phyloP scores from a whole-genome alignment of 1,140 invertebrate genomes.

The Temnothorax nylanderi region DNA sequence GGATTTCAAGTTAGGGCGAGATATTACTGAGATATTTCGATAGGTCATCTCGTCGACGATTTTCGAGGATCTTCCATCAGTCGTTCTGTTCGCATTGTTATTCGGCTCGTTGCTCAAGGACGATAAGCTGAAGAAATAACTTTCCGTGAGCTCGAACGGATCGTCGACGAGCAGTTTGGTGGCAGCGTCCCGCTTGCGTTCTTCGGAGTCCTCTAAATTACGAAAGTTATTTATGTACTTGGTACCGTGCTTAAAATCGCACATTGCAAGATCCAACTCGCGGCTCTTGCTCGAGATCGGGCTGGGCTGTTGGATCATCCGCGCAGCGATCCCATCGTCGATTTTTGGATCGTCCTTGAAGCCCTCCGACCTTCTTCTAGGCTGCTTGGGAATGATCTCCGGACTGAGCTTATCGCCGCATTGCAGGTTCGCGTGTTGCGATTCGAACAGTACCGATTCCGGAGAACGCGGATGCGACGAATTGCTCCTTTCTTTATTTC shows the following conservation, averaged over 20 bases:
- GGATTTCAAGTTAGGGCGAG: neutral
- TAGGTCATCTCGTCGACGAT: neutral
- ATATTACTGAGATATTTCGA: neutral
- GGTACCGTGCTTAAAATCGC: neutral
- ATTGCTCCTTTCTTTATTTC: neutral
- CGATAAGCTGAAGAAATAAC: neutral
- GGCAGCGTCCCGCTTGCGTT: neutral
- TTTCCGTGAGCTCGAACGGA: neutral
- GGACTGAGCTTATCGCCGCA: slow-evolving; percentile 68
- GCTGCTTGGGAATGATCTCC: slow-evolving; percentile 53
- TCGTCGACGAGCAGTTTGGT: too few relatives aligned
- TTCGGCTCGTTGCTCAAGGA: neutral
- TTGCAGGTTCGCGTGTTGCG: slow-evolving; percentile 7
- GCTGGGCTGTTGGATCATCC: neutral
- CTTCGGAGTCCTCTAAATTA: neutral
- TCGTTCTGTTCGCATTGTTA: neutral
- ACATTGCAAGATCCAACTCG: neutral
- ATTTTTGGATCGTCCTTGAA: neutral
- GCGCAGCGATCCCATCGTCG: neutral
- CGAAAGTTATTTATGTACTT: neutral
- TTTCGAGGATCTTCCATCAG: neutral
- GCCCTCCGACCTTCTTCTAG: slow-evolving; percentile 54
- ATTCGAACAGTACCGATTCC: slow-evolving; percentile 68
- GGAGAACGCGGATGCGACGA: slow-evolving; percentile 53
- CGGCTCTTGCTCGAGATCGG: neutral